Evolutionary conservation across 2,797 vertebrate species (phyloP).

Genomic region (Coregonus suidteri): DNA sequence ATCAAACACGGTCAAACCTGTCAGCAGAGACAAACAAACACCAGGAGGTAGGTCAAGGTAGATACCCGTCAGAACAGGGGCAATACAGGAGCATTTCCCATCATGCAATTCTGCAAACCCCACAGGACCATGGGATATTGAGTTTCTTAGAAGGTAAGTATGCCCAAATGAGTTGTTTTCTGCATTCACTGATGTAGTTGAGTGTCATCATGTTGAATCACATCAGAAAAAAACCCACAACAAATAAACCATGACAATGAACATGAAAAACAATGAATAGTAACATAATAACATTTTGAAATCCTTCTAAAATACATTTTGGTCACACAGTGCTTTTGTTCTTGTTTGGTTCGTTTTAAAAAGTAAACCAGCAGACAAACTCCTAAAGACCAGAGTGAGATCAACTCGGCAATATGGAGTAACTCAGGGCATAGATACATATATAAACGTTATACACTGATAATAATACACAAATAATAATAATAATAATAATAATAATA

Average conservation of each 20-base stretch:
- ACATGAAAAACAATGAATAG: conserved; percentile 50
- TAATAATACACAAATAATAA: conserved; percentile 46
- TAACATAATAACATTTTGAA: conserved; percentile 58
- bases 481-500: conserved; percentile 52
- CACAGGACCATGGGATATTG: conserved; percentile 59
- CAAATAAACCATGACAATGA: conserved; percentile 8
- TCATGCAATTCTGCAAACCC: conserved; percentile 59
- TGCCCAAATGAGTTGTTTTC: conserved; percentile 53
- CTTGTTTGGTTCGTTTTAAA: conserved; percentile 56
- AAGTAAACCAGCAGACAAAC: conserved; percentile 65
- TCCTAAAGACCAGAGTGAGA: conserved; percentile 64
- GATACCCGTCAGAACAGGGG: conserved; percentile 71
- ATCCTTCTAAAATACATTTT: conserved; percentile 71
- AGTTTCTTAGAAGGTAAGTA: conserved; percentile 56
- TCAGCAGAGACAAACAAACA: conserved; percentile 60
- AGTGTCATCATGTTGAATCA: conserved; percentile 47
- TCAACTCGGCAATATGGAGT: conserved; percentile 67
- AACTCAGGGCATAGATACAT: conserved; percentile 68
- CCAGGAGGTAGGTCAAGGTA: conserved; percentile 75
- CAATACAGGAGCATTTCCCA: conserved; percentile 41
- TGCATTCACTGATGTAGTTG: conserved; percentile 56
- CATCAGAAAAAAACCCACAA: conserved; percentile 27
- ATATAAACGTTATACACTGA: conserved; percentile 71
- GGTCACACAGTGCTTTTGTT: conserved; percentile 81
- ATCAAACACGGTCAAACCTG: conserved; percentile 34